phyloP scores from a whole-genome alignment of 1,140 invertebrate genomes.

The Armadillidium nasatum region DNA sequence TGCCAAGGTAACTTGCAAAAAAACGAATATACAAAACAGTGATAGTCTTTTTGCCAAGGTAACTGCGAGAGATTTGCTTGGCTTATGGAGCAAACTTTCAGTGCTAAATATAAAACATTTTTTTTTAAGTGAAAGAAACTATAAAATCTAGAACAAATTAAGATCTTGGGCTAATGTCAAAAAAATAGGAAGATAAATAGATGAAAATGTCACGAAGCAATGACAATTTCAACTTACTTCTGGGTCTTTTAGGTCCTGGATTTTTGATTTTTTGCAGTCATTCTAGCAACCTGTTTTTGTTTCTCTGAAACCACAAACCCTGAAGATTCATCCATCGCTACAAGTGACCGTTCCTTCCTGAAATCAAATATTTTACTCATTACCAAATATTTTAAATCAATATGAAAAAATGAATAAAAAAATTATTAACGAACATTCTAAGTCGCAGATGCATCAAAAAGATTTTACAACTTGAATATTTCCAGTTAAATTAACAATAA shows the following conservation, averaged over 20 bases:
- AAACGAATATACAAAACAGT: too few relatives aligned
- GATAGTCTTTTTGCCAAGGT: background rate
- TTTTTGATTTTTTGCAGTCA: slow-evolving; percentile 55
- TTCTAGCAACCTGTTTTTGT: slow-evolving; percentile 54
- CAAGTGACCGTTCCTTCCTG: slow-evolving; percentile 56
- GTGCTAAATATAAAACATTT: background rate
- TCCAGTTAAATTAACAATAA: too few relatives aligned
- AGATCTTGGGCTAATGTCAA: slow-evolving; percentile 55
- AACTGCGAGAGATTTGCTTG: slow-evolving; percentile 45
- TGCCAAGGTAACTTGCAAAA: slow-evolving; percentile 44
- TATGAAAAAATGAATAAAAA: too few relatives aligned
- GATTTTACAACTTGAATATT: too few relatives aligned
- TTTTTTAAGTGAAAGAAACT: background rate
- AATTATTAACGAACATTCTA: too few relatives aligned
- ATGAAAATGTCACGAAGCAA: background rate
- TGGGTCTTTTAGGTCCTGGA: slow-evolving; percentile 58
- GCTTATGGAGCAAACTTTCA: background rate
- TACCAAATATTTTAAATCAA: too few relatives aligned
- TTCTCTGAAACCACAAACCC: slow-evolving; percentile 43
- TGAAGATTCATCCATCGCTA: slow-evolving; percentile 45
- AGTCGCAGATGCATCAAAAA: too few relatives aligned
- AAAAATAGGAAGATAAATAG: slow-evolving; percentile 24
- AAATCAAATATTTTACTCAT: background rate
- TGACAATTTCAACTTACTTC: slow-evolving; percentile 51
- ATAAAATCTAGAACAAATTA: slow-evolving; percentile 40